Percentiles rank a stretch among this genome's conserved stretches.
Conservation (phyloP, 2,113 vertebrate genomes). For the Macquaria australasica region DNA sequence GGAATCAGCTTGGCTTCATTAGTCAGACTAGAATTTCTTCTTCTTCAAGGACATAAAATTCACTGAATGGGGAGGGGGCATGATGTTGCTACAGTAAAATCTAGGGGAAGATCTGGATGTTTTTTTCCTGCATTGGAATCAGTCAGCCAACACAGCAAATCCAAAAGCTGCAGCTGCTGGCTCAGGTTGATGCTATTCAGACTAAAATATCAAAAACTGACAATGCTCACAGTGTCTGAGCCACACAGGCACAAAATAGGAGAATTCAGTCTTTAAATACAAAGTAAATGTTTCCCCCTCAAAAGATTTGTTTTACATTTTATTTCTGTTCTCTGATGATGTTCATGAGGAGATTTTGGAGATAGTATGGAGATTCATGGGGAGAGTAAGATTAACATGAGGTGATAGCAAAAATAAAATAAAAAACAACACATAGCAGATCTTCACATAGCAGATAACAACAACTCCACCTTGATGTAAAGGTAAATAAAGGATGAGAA, state of each 20-base stretch:
- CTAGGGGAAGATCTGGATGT: conserved; percentile 40
- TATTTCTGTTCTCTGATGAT: conserved; percentile 19
- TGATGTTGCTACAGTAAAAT: conserved; percentile 48
- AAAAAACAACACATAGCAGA: not conserved
- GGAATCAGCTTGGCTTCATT: conserved; percentile 67
- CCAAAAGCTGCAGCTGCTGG: conserved; percentile 56
- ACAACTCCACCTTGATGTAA: not conserved
- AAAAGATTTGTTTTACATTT: conserved; percentile 25
- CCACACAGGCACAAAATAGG: conserved; percentile 17
- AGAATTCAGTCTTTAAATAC: conserved; percentile 34
- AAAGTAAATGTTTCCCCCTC: not conserved
- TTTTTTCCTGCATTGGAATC: conserved; percentile 44
- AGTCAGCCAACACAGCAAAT: conserved; percentile 58
- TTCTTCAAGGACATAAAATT: conserved; percentile 66
- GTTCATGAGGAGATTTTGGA: conserved; percentile 15
- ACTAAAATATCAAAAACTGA: conserved; percentile 55
- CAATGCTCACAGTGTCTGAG: conserved; percentile 44
- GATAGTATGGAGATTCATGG: not conserved
- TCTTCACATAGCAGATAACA: not conserved
- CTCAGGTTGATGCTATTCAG: conserved; percentile 62
- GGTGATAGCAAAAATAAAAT: not conserved
- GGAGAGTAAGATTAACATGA: conserved; percentile 1
- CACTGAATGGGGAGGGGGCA: conserved; percentile 24
- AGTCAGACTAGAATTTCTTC: conserved; percentile 54
- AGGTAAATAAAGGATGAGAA: conserved; percentile 36